Base-by-base conservation (phyloP, 2,797 vertebrate species). In the Pelodytes ibericus region DNA sequence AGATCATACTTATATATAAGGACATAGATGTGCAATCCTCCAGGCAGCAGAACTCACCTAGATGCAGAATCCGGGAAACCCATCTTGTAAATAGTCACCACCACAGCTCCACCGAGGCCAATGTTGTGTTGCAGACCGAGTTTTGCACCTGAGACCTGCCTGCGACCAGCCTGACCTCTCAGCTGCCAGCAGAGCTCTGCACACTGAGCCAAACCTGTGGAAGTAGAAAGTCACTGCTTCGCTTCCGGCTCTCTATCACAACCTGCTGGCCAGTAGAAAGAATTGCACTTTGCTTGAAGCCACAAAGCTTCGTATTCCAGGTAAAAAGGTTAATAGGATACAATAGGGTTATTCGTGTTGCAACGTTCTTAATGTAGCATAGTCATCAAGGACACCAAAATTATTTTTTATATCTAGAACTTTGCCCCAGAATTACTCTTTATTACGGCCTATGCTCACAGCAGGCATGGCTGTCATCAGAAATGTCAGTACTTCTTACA, bases 121-220 rank as follows among this genome's bases (percentile, higher is more conserved):
- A 98, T 86, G 84, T 99, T 99, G 85, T 98, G 97, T 81, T 99
- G 97, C 86, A 99, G 84, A 61, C 91, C 97, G 77, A 98, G 89
- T 87, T 95, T 94, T 47, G 97, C 96, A 71, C 93, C 91, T 0
- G 90, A 88, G 77, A 98, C 97, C 89, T 98, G 97, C 76, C 96
- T 90, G 81, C 74, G 89, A 75, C 86, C 95, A 3, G 97, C 96
- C 89, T 91, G 92, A 3, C 95, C 96, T 71, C 97, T 86, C 71
- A 99, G 94, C 88, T 99, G 97, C 97, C 97, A 99, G 92, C 97
- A 98, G 71, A 99, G 93, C 87, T 99, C 97, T 0, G 94, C 93
- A 86, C 96, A 99, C 91, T 99, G 97, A 77, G 95, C 96, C 90
- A 99, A 93, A 83, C 97, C 97, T 99, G 86, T 74, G 65, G 76